Percentiles rank a stretch among this genome's conserved stretches.
Conservation (phyloP, 2,888 invertebrate genomes). For the Heteropelma amictum region DNA sequence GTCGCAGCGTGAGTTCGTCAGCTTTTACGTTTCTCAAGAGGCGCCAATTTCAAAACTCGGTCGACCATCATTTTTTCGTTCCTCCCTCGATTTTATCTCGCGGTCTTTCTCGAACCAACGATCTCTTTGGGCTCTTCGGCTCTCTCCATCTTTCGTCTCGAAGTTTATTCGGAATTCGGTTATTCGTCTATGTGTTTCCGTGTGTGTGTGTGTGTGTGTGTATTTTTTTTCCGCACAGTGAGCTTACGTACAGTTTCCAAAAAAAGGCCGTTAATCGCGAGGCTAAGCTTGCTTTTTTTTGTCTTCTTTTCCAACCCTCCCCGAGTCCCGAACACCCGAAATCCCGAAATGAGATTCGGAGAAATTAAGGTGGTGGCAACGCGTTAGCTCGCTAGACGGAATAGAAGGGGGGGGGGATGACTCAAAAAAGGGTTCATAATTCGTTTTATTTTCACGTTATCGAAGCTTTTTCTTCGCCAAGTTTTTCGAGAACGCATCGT, state of each 20-base stretch:
- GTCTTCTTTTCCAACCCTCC: too few species aligned
- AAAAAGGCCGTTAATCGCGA: slow-evolving; percentile 54
- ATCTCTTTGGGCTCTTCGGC: slow-evolving; percentile 60
- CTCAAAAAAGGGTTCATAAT: slow-evolving; percentile 26
- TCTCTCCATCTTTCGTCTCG: slow-evolving; percentile 1
- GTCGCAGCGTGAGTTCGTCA: slow-evolving; percentile 8
- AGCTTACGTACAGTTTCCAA: slow-evolving; percentile 42
- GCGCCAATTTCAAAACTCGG: too few species aligned
- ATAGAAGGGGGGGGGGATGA: background rate
- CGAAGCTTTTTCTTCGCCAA: slow-evolving; percentile 44
- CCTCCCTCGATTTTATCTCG: background rate
- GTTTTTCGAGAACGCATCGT: slow-evolving; percentile 23
- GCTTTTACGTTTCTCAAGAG: too few species aligned
- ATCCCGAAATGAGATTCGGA: background rate
- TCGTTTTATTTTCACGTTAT: slow-evolving; percentile 39
- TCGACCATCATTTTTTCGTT: background rate
- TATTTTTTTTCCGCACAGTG: slow-evolving; percentile 3
- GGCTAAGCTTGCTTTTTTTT: slow-evolving; percentile 31
- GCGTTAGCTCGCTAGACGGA: background rate
- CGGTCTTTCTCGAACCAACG: background rate
- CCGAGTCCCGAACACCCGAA: background rate
- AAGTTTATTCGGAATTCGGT: too few species aligned
- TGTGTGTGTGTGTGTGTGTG: slow-evolving; percentile 13
- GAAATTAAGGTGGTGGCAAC: background rate
- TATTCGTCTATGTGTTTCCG: background rate